These are phyloP conservation scores for Dicaeum eximium DNA, from an alignment of 2,113 vertebrate genomes.

Conservation along the genomic window DNA sequence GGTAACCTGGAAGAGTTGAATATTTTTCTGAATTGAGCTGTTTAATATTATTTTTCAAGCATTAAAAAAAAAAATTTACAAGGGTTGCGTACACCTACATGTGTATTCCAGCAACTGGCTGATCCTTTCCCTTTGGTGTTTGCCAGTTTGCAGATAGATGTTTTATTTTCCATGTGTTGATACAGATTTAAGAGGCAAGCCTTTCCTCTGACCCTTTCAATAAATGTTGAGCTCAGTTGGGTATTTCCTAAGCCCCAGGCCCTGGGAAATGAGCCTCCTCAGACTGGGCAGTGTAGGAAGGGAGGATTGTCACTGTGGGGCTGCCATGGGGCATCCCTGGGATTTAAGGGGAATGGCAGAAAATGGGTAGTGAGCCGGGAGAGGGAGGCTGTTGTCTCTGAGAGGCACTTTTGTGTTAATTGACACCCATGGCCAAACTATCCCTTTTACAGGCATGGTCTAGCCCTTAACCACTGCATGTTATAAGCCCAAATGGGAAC, in stretches of 20 bases:
- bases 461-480: background rate
- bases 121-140: background rate
- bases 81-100: fast-evolving
- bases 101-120: background rate
- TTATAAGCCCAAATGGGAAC: background rate
- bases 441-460: background rate
- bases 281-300: background rate
- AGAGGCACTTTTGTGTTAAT: background rate
- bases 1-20: background rate
- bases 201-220: background rate
- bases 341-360: background rate
- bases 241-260: background rate
- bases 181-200: background rate
- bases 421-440: background rate
- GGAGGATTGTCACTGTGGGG: background rate
- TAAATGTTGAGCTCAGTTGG: background rate
- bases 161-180: background rate
- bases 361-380: background rate
- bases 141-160: background rate
- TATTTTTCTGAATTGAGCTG: background rate
- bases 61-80: background rate
- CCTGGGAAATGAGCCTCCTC: background rate
- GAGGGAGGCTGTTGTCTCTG: background rate
- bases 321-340: background rate
- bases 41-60: background rate